A percentile compares a stretch with the other conserved stretches of the same genome.
Evolutionary conservation across 2,113 vertebrate species (phyloP).

Genomic region (Notiomystis cincta): DNA sequence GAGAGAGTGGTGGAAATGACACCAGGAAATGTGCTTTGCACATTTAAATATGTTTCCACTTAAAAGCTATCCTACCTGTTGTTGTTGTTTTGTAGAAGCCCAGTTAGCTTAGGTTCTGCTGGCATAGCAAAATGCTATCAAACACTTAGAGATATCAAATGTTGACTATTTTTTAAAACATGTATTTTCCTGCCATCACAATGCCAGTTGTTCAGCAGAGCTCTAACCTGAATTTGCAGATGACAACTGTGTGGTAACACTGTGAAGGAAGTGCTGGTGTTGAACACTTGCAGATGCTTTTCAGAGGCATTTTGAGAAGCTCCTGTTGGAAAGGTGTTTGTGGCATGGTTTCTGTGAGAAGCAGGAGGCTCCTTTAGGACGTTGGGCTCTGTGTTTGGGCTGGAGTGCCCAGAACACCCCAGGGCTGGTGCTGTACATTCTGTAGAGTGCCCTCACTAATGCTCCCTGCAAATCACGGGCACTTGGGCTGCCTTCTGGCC

Average conservation of each 20-base stretch:
- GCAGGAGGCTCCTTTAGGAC: not conserved
- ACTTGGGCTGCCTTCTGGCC: not conserved
- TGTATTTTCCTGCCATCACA: not conserved
- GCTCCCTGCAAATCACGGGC: not conserved
- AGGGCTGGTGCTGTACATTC: not conserved
- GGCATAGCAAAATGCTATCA: not conserved
- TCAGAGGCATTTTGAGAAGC: not conserved
- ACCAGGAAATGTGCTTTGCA: not conserved
- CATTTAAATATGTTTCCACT: not conserved
- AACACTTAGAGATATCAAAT: not conserved
- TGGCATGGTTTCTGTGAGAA: not conserved
- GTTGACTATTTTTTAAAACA: not conserved
- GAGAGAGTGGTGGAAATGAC: not conserved
- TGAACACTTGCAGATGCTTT: not conserved
- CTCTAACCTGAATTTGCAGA: not conserved
- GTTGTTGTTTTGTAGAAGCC: not conserved
- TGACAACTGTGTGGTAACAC: accelerated
- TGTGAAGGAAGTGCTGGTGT: not conserved
- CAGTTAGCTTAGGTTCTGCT: not conserved
- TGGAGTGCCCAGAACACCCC: accelerated
- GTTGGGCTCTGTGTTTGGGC: accelerated
- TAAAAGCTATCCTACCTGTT: not conserved
- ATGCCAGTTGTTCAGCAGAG: not conserved
- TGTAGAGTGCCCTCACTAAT: slow-evolving; percentile 38
- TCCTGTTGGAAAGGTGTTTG: not conserved